Conservation (phyloP, 1,140 invertebrate genomes). For the Macrostomum lignano region DNA sequence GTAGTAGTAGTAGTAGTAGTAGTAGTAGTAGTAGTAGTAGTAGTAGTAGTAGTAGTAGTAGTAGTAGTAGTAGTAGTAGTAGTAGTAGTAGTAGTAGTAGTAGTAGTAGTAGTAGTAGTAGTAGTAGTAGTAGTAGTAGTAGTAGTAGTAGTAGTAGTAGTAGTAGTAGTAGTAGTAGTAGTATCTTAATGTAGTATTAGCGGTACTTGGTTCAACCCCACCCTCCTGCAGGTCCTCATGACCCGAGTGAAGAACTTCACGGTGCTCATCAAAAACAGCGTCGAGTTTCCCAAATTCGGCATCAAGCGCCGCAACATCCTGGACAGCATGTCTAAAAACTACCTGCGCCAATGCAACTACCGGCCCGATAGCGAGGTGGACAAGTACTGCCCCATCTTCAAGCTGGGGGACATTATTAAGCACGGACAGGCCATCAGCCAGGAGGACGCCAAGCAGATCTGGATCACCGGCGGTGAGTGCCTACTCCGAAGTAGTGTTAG, state of each 20-base stretch:
- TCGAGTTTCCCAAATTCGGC: conserved; percentile 9
- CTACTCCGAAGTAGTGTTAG: too few relatives aligned
- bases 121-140: too few relatives aligned
- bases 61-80: too few relatives aligned
- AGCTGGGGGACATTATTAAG: conserved; percentile 7
- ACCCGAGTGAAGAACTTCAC: conserved; percentile 8
- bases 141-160: too few relatives aligned
- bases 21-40: too few relatives aligned
- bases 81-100: too few relatives aligned
- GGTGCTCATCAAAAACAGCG: conserved; percentile 9
- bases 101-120: too few relatives aligned
- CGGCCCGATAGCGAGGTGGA: conserved; percentile 2
- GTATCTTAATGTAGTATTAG: too few relatives aligned
- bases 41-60: too few relatives aligned
- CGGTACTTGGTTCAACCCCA: too few relatives aligned
- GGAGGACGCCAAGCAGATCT: conserved; percentile 13
- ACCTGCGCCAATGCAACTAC: conserved; percentile 2
- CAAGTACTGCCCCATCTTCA: conserved; percentile 7
- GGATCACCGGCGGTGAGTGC: conserved; percentile 21
- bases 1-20: too few relatives aligned
- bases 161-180: too few relatives aligned
- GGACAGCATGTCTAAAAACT: conserved; percentile 4
- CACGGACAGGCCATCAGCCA: conserved; percentile 3
- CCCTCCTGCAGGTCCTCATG: conserved; percentile 6
- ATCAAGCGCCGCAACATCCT: conserved; percentile 8